Percentiles rank a stretch among this genome's conserved stretches.
Evolutionary conservation across 2,888 invertebrate genomes (phyloP).

Genomic region (Odontomyia ornata): DNA sequence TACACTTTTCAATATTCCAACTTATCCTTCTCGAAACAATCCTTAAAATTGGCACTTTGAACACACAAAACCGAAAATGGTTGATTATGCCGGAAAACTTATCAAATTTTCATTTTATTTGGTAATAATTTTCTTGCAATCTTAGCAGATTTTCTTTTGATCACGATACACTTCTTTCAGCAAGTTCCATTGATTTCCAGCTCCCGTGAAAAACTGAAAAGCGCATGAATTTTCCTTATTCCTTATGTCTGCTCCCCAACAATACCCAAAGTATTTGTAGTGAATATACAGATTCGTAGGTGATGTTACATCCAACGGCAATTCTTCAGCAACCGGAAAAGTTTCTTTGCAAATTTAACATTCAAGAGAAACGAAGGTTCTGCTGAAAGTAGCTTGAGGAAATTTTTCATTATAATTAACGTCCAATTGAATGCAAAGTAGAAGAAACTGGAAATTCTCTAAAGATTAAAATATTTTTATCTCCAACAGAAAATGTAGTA

Average conservation of each 20-base stretch:
- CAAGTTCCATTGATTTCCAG: slow-evolving; percentile 46
- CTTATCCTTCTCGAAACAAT: neutral
- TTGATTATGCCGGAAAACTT: neutral
- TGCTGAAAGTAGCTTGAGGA: no score
- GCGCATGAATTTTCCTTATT: slow-evolving; percentile 47
- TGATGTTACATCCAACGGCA: slow-evolving; percentile 3
- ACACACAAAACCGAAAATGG: neutral
- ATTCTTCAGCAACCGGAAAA: neutral
- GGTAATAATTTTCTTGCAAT: neutral
- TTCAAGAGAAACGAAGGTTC: no score
- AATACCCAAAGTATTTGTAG: neutral
- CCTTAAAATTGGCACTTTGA: neutral
- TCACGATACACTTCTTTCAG: slow-evolving; percentile 1
- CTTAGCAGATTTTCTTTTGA: neutral
- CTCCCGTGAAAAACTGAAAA: slow-evolving; percentile 49
- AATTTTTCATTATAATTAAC: no score
- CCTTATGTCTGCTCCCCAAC: neutral
- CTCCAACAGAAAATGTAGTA: no score
- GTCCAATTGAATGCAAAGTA: no score
- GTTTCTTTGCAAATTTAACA: no score
- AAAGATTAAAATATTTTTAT: no score
- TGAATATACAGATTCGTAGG: neutral
- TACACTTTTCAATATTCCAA: neutral
- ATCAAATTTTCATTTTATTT: neutral
- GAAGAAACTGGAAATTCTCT: no score